Evolutionary conservation across 2,888 invertebrate species (phyloP).

Genomic region (Drosophila trichaetosa): DNA sequence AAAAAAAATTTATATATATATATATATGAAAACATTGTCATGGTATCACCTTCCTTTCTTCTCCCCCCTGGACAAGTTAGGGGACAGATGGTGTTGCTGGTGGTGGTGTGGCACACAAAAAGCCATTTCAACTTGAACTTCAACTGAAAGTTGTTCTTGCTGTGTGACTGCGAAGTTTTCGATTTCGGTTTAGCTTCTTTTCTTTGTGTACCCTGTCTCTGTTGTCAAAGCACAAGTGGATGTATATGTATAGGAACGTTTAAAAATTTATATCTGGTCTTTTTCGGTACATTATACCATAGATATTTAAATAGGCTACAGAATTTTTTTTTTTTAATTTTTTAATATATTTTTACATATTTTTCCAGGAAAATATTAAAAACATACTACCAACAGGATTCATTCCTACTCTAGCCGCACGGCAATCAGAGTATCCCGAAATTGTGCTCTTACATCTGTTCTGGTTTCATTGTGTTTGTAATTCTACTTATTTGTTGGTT

Average conservation of each 20-base stretch:
- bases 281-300: not conserved
- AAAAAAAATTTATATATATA: not conserved
- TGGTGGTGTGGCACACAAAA: constrained; percentile 48
- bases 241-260: not conserved
- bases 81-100: not conserved
- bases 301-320: not conserved
- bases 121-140: constrained; percentile 67
- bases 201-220: not conserved
- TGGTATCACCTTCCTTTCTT: constrained; percentile 40
- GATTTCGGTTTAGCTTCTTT: constrained; percentile 1
- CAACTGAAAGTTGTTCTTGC: constrained; percentile 33
- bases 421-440: constrained; percentile 1
- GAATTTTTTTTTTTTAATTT: not conserved
- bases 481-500: constrained; percentile 5
- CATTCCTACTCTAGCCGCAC: not conserved
- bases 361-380: not conserved
- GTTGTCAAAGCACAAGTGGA: not conserved
- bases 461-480: not conserved
- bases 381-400: not conserved
- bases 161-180: constrained; percentile 46
- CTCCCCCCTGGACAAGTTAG: not conserved
- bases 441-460: not conserved
- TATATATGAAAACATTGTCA: constrained; percentile 48
- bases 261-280: not conserved
- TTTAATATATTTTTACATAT: not conserved